phyloP scores from a whole-genome alignment of 2,797 vertebrate genomes.

The Anguilla anguilla region DNA sequence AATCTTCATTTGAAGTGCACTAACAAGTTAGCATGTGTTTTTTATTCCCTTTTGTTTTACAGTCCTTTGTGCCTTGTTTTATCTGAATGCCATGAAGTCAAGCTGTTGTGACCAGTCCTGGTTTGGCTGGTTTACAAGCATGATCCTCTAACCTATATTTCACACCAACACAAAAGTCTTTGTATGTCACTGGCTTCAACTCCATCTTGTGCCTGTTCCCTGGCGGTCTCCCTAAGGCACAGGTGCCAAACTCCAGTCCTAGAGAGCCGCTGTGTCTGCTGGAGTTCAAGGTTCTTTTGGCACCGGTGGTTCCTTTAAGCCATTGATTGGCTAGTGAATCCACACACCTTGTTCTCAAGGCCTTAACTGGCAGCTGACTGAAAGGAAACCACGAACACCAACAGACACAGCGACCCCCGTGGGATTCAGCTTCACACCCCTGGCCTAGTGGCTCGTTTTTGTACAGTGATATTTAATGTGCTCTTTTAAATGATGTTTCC shows the following conservation, averaged over 20 bases:
- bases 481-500: too few species aligned
- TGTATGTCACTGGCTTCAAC: background rate
- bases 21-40: background rate
- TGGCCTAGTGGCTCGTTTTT: background rate
- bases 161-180: background rate
- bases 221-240: background rate
- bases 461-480: background rate
- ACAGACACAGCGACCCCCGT: too few species aligned
- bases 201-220: background rate
- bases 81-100: background rate
- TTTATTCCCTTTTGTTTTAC: background rate
- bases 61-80: background rate
- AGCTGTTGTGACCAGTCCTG: background rate
- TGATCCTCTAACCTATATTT: background rate
- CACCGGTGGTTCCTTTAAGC: too few species aligned
- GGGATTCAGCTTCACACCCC: too few species aligned
- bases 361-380: too few species aligned
- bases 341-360: too few species aligned
- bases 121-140: background rate
- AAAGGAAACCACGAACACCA: too few species aligned
- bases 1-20: background rate
- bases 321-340: too few species aligned
- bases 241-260: too few species aligned
- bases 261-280: too few species aligned
- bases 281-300: too few species aligned